phyloP scores from a whole-genome alignment of 2,113 vertebrate genomes.

The Puntigrus tetrazona region DNA sequence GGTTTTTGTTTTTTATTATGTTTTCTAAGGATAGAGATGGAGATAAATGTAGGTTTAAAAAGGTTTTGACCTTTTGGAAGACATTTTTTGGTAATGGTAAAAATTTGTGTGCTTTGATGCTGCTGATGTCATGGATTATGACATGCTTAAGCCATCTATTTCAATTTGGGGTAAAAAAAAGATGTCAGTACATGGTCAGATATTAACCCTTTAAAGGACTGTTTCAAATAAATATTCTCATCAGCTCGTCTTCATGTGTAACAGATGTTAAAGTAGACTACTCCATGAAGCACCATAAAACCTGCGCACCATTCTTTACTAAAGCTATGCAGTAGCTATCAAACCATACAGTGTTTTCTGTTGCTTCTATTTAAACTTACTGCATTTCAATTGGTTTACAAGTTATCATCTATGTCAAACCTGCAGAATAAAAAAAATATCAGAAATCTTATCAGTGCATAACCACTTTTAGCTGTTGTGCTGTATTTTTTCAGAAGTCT shows the following conservation, averaged over 20 bases:
- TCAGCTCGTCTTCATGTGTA: background rate
- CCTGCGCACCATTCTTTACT: background rate
- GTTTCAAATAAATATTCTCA: background rate
- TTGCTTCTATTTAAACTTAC: background rate
- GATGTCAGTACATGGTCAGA: background rate
- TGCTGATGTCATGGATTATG: background rate
- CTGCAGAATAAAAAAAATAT: background rate
- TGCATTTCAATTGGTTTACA: background rate
- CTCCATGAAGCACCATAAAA: background rate
- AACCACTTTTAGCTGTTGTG: background rate
- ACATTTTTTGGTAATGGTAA: background rate
- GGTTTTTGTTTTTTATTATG: background rate
- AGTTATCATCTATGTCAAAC: background rate
- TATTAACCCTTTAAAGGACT: background rate
- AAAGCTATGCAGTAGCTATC: background rate
- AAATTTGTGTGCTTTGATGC: conserved; percentile 1
- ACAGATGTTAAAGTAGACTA: too few relatives aligned
- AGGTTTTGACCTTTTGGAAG: background rate
- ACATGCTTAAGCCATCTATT: background rate
- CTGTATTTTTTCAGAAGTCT: background rate
- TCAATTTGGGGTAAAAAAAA: background rate
- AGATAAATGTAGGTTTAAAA: background rate
- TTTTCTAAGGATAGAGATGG: background rate
- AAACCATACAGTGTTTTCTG: too few relatives aligned
- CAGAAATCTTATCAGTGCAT: background rate